Conservation (phyloP, 2,113 vertebrate species). For the Edolisoma coerulescens region DNA sequence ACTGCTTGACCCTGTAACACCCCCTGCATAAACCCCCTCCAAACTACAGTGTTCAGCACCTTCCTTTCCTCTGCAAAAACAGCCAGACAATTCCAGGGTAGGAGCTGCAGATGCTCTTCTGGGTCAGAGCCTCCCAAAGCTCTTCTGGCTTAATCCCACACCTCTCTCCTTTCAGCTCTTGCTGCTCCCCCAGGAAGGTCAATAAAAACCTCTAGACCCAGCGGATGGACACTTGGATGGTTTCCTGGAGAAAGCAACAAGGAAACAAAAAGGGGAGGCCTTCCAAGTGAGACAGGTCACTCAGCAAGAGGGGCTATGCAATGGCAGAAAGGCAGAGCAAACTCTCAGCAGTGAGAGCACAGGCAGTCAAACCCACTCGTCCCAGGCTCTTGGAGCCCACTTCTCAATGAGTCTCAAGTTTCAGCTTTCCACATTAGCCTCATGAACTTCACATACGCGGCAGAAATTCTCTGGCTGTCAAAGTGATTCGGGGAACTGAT, state of each 20-base stretch:
- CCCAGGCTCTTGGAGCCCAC: background rate
- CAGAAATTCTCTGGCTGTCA: background rate
- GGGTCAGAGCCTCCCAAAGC: background rate
- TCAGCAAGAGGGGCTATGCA: background rate
- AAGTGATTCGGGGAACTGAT: background rate
- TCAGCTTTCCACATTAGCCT: background rate
- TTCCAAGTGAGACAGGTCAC: background rate
- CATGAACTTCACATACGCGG: background rate
- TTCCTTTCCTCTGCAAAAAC: background rate
- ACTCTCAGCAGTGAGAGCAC: background rate
- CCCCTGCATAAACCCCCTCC: background rate
- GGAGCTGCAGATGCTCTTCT: background rate
- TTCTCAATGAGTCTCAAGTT: background rate
- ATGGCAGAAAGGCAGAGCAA: background rate
- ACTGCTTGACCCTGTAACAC: background rate
- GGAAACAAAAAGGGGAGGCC: background rate
- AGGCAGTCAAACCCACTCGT: background rate
- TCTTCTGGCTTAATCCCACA: background rate
- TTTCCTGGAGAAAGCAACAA: background rate
- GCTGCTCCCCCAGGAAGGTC: background rate
- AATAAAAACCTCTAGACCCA: background rate
- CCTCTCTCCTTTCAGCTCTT: background rate
- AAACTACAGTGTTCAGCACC: rapidly evolving
- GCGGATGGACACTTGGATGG: background rate
- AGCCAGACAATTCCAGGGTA: background rate